These are phyloP conservation scores for Helicoverpa zea DNA, from an alignment of 1,140 invertebrate species.

Conservation along the genomic window DNA sequence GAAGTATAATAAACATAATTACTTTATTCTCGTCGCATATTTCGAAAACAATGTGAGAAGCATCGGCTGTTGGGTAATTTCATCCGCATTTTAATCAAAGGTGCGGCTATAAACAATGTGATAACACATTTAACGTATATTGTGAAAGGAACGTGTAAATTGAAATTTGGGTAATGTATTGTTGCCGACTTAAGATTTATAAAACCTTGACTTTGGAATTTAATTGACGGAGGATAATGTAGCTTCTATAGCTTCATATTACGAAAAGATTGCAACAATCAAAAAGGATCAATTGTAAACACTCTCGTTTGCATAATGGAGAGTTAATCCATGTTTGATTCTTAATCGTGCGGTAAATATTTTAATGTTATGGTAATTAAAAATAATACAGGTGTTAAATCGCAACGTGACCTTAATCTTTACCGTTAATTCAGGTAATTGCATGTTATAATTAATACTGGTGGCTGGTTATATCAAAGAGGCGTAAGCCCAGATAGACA, in stretches of 20 bases:
- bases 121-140: conserved; percentile 45
- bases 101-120: conserved; percentile 42
- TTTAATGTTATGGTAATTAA: too few species aligned
- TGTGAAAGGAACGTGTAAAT: conserved; percentile 44
- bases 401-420: neutral
- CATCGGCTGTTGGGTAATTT: conserved; percentile 42
- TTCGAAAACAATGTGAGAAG: conserved; percentile 43
- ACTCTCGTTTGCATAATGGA: too few species aligned
- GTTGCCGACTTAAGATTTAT: conserved; percentile 23
- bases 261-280: neutral
- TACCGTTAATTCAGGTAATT: conserved; percentile 24
- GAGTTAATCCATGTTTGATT: too few species aligned
- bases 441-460: conserved; percentile 46
- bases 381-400: too few species aligned
- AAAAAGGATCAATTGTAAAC: too few species aligned
- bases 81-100: conserved; percentile 48
- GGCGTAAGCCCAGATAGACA: conserved; percentile 40
- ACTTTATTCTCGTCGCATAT: conserved; percentile 42
- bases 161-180: conserved; percentile 33
- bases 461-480: conserved; percentile 26
- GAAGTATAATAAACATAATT: conserved; percentile 45
- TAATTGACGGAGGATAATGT: neutral
- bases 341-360: too few species aligned
- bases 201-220: neutral
- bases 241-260: neutral